Percentiles rank a stretch among this genome's conserved stretches.
Evolutionary conservation across 2,888 invertebrate genomes (phyloP).

Genomic region (Athrips mouffetella): DNA sequence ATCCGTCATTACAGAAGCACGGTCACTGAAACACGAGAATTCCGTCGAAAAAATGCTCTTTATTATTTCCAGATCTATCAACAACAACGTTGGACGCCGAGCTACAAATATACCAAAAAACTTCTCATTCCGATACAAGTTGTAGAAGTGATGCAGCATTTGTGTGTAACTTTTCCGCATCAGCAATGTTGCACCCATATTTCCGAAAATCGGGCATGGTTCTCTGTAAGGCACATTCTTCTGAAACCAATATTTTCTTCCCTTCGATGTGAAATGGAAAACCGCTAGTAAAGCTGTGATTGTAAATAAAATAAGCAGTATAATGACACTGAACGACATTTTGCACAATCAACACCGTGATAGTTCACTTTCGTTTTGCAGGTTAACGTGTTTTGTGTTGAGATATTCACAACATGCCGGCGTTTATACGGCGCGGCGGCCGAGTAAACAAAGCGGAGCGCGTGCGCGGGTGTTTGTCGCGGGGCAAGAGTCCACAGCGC

Average conservation of each 20-base stretch:
- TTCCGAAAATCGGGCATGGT: constrained; percentile 72
- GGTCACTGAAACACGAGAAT: constrained; percentile 61
- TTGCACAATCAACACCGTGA: too few species aligned
- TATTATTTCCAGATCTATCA: constrained; percentile 60
- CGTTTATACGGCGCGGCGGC: constrained; percentile 38
- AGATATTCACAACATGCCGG: constrained; percentile 40
- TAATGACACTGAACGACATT: constrained; percentile 50
- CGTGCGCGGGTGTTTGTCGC: constrained; percentile 23
- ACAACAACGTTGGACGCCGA: constrained; percentile 62
- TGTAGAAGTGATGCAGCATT: constrained; percentile 61
- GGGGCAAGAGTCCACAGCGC: constrained; percentile 17
- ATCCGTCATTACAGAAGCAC: constrained; percentile 62
- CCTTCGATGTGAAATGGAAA: constrained; percentile 58
- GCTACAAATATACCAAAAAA: constrained; percentile 71
- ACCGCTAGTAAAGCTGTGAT: constrained; percentile 48
- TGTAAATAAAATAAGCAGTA: constrained; percentile 45
- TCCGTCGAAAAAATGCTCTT: constrained; percentile 59
- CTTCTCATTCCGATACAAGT: constrained; percentile 50
- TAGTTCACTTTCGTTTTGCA: background rate
- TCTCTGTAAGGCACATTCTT: constrained; percentile 67
- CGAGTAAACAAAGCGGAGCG: constrained; percentile 57
- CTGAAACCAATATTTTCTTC: constrained; percentile 63
- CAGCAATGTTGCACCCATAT: constrained; percentile 64
- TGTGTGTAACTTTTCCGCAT: constrained; percentile 62
- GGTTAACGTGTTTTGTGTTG: constrained; percentile 8